Percentiles rank a stretch among this genome's conserved stretches.
phyloP scores from a whole-genome alignment of 2,113 vertebrate genomes.

The Hemicordylus capensis region DNA sequence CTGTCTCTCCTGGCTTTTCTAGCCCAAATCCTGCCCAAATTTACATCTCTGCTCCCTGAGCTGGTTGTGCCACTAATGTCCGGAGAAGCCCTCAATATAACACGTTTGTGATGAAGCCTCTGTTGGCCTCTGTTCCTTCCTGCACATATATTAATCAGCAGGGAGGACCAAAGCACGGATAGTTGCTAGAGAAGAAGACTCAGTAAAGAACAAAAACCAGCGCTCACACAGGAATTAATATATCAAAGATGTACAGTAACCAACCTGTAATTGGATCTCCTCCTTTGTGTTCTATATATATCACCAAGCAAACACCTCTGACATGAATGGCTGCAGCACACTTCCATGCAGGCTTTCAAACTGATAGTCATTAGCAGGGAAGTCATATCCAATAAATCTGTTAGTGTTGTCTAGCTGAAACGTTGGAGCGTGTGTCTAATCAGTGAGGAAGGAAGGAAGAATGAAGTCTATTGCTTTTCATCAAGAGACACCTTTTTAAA shows the following conservation, averaged over 20 bases:
- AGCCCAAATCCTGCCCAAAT: not conserved
- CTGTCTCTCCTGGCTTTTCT: not conserved
- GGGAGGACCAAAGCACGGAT: not conserved
- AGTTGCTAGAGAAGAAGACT: not conserved
- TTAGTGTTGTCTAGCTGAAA: slow-evolving; percentile 37
- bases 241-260: not conserved
- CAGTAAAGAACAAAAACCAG: not conserved
- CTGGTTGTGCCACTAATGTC: not conserved
- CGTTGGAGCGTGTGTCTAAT: not conserved
- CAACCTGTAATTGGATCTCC: slow-evolving; percentile 9
- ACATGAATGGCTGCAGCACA: not conserved
- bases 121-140: not conserved
- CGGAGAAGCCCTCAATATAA: not conserved
- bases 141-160: not conserved
- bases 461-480: not conserved
- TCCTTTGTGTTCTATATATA: slow-evolving; percentile 15
- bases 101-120: not conserved
- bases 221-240: not conserved
- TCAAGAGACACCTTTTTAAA: too few species aligned
- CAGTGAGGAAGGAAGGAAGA: not conserved
- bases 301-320: not conserved
- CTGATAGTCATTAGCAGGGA: slow-evolving; percentile 18
- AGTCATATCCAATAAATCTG: slow-evolving; percentile 11
- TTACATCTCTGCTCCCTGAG: not conserved
- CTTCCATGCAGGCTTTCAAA: not conserved